Base-by-base conservation (phyloP, 2,888 invertebrate species). In the Tenthredo notha region DNA sequence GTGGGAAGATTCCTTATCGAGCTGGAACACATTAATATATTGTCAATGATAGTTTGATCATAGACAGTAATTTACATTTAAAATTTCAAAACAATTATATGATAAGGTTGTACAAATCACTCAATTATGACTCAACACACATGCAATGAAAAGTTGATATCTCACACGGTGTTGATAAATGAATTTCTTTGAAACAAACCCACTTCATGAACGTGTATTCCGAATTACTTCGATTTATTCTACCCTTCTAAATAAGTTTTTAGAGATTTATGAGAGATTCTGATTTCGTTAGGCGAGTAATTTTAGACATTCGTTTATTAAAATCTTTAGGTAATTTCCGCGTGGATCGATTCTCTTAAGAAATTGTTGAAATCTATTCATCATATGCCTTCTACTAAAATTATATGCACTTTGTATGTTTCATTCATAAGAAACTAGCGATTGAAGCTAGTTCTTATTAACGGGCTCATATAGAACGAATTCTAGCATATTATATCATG, bases 1-100 rank as follows among this genome's bases (percentile, higher is more conserved):
- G 47, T 91, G 87, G 61, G 89, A 87, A 58, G 86, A 86, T 54
- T 88, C 85, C 88, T 93, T 93, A 86, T 93, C 92, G 85, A 92
- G 88, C 93, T 93, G 90, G 33, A 91, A 90, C 85, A 84, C 83
- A 50, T 83, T 83, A 9, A 50, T 18, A 83, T 47, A 25, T 40
- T 67, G 4, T 70, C n/a, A 67, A 67, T 33, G 29, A 47, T 40
- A 18, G 21, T 47, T 29, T 67, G 18, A 1, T 25, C 67, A n/a
- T 29, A n/a, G 9, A 37, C 12, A 15, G 25, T 61, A 21, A 61
- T 61, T 18, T 21, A 61, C 61, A 80, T 80, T 15, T 15, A 12
- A 80, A 77, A 83, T 47, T 67, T 40, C 18, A 25, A 25, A 67
- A 83, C 65, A 83, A 83, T 47, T 43, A 43, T 74, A 43, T 37